A percentile compares a stretch with the other conserved stretches of the same genome.
phyloP scores from a whole-genome alignment of 2,888 invertebrate species.

The Eudasyphora cyanicolor region DNA sequence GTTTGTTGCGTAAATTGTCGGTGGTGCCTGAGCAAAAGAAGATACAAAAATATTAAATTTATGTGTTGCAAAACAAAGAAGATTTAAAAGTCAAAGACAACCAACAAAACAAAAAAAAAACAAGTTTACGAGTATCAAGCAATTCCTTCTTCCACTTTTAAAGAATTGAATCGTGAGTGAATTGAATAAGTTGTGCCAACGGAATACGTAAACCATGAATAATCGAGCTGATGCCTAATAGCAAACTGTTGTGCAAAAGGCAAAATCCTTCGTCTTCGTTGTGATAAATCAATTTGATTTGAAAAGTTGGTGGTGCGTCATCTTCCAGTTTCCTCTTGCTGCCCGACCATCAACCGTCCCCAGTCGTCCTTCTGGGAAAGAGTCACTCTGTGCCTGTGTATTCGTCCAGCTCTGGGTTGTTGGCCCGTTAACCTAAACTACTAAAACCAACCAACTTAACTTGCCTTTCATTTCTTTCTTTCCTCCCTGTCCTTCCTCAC shows the following conservation, averaged over 20 bases:
- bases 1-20: constrained; percentile 58
- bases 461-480: constrained; percentile 4
- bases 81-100: constrained; percentile 29
- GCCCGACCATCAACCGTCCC: no score
- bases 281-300: constrained; percentile 34
- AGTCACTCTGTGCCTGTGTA: neutral
- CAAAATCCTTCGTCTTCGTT: constrained; percentile 17
- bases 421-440: constrained; percentile 62
- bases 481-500: neutral
- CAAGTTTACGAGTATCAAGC: neutral
- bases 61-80: neutral
- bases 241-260: constrained; percentile 2
- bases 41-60: constrained; percentile 2
- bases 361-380: constrained; percentile 18
- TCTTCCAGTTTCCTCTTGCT: constrained; percentile 33
- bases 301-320: constrained; percentile 54
- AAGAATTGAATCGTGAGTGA: neutral
- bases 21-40: constrained; percentile 21
- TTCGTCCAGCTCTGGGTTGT: constrained; percentile 15
- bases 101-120: neutral
- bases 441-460: constrained; percentile 44
- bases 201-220: constrained; percentile 9
- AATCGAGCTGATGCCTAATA: constrained; percentile 19
- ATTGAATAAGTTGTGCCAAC: neutral
- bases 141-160: no score